These are phyloP conservation scores for Saturnia japonica DNA, from an alignment of 2,888 invertebrate species.

Conservation along the genomic window DNA sequence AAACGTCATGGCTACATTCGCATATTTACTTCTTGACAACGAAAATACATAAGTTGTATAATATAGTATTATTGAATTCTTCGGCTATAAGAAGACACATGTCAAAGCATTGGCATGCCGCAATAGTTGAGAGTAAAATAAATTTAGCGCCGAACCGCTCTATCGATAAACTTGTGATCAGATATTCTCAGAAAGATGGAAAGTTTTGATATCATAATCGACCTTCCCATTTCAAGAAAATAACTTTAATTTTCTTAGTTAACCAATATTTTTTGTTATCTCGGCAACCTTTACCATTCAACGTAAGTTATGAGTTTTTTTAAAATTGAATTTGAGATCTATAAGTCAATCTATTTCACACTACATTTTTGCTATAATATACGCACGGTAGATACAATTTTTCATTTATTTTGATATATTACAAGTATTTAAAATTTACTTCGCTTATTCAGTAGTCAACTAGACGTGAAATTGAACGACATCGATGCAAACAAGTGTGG, in stretches of 20 bases:
- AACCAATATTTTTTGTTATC: background rate
- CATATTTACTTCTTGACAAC: background rate
- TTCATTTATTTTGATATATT: constrained; percentile 50
- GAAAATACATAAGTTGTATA: background rate
- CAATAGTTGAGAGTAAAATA: background rate
- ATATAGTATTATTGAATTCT: background rate
- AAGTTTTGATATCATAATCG: background rate
- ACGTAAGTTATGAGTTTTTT: background rate
- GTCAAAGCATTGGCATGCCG: background rate
- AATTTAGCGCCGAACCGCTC: background rate
- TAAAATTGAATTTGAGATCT: background rate
- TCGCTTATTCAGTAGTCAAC: constrained; percentile 68
- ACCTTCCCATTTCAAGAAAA: constrained; percentile 3
- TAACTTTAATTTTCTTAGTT: background rate
- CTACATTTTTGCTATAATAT: constrained; percentile 43
- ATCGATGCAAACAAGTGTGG: constrained; percentile 69
- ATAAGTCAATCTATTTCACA: constrained; percentile 62
- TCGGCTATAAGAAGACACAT: background rate
- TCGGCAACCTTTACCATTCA: background rate
- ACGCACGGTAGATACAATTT: constrained; percentile 52
- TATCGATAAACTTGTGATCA: background rate
- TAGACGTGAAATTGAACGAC: constrained; percentile 75
- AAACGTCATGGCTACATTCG: background rate
- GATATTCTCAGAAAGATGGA: constrained; percentile 6
- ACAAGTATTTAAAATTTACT: constrained; percentile 71